A percentile compares a stretch with the other conserved stretches of the same genome.
These are phyloP conservation scores for Condylostylus longicornis DNA, from an alignment of 1,140 invertebrate species.

Conservation along the genomic window DNA sequence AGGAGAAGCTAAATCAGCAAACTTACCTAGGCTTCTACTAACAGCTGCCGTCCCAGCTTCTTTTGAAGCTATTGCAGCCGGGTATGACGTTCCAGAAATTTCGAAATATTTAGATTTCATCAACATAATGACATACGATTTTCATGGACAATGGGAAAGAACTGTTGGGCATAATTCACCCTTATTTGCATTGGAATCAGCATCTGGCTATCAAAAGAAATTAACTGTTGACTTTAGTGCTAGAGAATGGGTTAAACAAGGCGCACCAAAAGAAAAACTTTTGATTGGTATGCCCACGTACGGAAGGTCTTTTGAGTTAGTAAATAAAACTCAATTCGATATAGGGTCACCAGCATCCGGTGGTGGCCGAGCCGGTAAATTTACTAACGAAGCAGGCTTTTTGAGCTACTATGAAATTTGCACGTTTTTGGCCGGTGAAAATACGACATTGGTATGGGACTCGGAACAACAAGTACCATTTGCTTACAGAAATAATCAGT, in stretches of 20 bases:
- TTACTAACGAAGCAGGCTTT: constrained; percentile 77
- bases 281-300: constrained; percentile 93
- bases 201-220: constrained; percentile 79
- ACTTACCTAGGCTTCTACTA: constrained; percentile 63
- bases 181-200: constrained; percentile 72
- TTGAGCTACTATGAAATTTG: constrained; percentile 93
- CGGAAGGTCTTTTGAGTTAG: constrained; percentile 85
- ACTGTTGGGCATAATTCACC: constrained; percentile 87
- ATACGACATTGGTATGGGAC: constrained; percentile 90
- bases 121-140: constrained; percentile 91
- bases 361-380: constrained; percentile 68
- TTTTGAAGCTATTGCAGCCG: constrained; percentile 81
- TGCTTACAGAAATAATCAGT: constrained; percentile 78
- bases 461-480: constrained; percentile 92
- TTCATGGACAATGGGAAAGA: constrained; percentile 85
- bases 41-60: constrained; percentile 84
- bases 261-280: constrained; percentile 87
- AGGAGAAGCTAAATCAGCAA: constrained; percentile 66
- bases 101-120: constrained; percentile 88
- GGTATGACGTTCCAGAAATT: constrained; percentile 88
- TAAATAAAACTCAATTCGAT: constrained; percentile 73
- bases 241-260: constrained; percentile 83
- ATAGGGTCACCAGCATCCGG: constrained; percentile 81
- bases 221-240: constrained; percentile 82
- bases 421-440: constrained; percentile 76